These are phyloP conservation scores for Microchirus variegatus DNA, from an alignment of 2,797 vertebrate genomes.

Conservation along the genomic window DNA sequence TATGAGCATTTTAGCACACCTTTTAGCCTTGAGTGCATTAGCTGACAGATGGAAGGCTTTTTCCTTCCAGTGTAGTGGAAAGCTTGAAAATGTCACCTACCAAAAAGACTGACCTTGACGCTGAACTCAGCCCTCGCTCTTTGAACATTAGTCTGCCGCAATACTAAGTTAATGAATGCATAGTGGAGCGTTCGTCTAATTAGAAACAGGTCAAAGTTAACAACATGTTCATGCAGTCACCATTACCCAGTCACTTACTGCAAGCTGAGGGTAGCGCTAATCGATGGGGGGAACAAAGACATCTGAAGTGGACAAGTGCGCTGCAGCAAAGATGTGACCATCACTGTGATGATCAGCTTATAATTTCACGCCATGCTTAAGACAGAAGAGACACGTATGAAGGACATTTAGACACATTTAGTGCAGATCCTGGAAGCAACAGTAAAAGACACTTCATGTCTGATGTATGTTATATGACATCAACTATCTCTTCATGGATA, in stretches of 20 bases:
- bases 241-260: conserved; percentile 60
- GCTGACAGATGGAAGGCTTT: conserved; percentile 80
- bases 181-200: conserved; percentile 61
- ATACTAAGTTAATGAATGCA: conserved; percentile 69
- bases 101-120: conserved; percentile 73
- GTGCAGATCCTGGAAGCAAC: conserved; percentile 19
- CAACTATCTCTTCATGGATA: conserved; percentile 38
- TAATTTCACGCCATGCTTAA: conserved; percentile 33
- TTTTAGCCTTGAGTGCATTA: conserved; percentile 79
- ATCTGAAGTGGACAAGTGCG: conserved; percentile 24
- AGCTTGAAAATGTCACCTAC: conserved; percentile 72
- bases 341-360: conserved; percentile 42
- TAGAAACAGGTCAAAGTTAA: conserved; percentile 64
- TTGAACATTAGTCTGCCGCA: conserved; percentile 69
- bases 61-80: conserved; percentile 72
- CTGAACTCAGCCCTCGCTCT: conserved; percentile 64
- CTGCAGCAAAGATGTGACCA: conserved; percentile 33
- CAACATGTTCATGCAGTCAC: conserved; percentile 49
- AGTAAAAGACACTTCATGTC: conserved; percentile 30
- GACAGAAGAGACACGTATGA: conserved; percentile 31
- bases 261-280: conserved; percentile 49
- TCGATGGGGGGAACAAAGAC: conserved; percentile 51
- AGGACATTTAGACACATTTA: conserved; percentile 35
- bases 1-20: conserved; percentile 79
- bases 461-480: conserved; percentile 6